A percentile compares a stretch with the other conserved stretches of the same genome.
Evolutionary conservation across 2,888 invertebrate species (phyloP).

Genomic region (Netelia melanura): DNA sequence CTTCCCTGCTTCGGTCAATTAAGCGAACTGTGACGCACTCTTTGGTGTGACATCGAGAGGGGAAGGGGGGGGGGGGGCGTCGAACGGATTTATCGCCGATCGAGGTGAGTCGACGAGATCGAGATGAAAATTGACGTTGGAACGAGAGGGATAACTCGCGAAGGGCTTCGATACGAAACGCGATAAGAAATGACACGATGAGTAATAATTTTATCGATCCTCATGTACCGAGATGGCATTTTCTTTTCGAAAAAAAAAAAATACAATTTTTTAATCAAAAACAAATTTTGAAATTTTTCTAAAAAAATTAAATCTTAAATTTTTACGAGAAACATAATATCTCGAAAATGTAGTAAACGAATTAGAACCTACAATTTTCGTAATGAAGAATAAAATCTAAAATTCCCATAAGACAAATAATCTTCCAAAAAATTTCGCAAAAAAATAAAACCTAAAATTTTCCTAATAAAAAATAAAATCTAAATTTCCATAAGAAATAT

Average conservation of each 20-base stretch:
- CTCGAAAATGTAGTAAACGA: not conserved
- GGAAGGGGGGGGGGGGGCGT: not conserved
- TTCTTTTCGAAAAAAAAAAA: not conserved
- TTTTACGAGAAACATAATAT: too few species aligned
- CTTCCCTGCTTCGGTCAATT: slow-evolving; percentile 48
- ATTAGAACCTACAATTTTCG: too few species aligned
- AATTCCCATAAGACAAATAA: too few species aligned
- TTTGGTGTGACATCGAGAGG: not conserved
- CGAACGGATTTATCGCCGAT: slow-evolving; percentile 50
- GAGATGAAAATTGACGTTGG: slow-evolving; percentile 46
- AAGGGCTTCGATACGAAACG: slow-evolving; percentile 44
- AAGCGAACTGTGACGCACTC: slow-evolving; percentile 23
- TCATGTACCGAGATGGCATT: not conserved
- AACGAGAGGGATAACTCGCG: slow-evolving; percentile 17
- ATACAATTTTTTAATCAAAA: not conserved
- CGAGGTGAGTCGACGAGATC: not conserved
- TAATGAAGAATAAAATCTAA: too few species aligned
- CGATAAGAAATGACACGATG: slow-evolving; percentile 12
- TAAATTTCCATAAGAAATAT: too few species aligned
- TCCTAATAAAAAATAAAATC: too few species aligned
- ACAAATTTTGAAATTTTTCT: too few species aligned
- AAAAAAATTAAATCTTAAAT: too few species aligned
- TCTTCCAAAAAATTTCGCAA: too few species aligned
- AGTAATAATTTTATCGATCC: too few species aligned
- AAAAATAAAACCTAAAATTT: too few species aligned